phyloP scores from a whole-genome alignment of 2,113 vertebrate species.

The Onychorhynchus coronatus region DNA sequence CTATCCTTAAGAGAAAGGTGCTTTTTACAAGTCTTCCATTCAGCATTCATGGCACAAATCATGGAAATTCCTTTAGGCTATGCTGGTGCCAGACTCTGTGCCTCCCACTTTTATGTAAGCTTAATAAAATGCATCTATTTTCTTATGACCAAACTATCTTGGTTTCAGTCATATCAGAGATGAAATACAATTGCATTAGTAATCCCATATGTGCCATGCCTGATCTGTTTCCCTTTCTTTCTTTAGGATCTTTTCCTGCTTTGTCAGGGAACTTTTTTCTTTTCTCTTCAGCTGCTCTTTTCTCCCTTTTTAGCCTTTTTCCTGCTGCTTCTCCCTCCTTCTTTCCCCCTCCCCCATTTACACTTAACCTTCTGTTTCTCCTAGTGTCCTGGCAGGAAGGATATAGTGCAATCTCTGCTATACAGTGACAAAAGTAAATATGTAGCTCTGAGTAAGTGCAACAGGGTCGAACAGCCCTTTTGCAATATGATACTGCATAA shows the following conservation, averaged over 20 bases:
- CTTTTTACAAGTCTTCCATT: constrained; percentile 59
- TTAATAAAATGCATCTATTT: constrained; percentile 50
- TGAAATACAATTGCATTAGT: background rate
- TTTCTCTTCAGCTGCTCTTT: constrained; percentile 12
- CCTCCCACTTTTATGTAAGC: constrained; percentile 22
- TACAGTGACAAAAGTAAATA: constrained; percentile 61
- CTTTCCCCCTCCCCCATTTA: constrained; percentile 16
- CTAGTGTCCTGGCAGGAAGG: constrained; percentile 49
- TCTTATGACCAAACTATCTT: background rate
- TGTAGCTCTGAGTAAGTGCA: constrained; percentile 14
- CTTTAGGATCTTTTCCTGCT: background rate
- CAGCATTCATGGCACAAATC: constrained; percentile 65
- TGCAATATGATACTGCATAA: constrained; percentile 54
- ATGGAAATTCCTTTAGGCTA: constrained; percentile 64
- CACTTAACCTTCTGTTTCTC: constrained; percentile 53
- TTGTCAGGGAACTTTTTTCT: background rate
- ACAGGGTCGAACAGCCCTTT: constrained; percentile 45
- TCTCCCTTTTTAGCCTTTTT: constrained; percentile 25
- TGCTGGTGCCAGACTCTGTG: constrained; percentile 40
- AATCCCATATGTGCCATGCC: background rate
- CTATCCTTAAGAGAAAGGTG: constrained; percentile 46
- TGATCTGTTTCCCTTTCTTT: background rate
- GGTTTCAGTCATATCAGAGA: background rate
- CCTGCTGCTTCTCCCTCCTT: background rate
- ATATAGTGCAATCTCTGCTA: constrained; percentile 53